Percentiles rank a stretch among this genome's conserved stretches.
Conservation (phyloP, 2,888 invertebrate species). For the Rhagonycha lutea region DNA sequence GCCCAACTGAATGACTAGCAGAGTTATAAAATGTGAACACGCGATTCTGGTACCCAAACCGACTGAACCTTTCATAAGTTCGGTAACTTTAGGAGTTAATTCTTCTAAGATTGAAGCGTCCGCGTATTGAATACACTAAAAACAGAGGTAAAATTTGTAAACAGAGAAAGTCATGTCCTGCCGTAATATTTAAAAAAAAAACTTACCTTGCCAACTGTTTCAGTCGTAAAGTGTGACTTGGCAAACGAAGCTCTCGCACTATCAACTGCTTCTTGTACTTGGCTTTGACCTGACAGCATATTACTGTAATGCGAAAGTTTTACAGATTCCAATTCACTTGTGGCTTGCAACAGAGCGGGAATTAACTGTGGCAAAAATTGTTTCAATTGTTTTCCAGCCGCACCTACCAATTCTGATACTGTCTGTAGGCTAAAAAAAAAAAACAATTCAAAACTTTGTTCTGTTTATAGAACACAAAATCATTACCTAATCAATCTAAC, state of each 20-base stretch:
- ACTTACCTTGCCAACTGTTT: constrained; percentile 78
- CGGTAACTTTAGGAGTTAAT: constrained; percentile 79
- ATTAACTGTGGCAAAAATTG: constrained; percentile 82
- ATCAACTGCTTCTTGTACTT: constrained; percentile 77
- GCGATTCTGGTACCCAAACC: constrained; percentile 85
- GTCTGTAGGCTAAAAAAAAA: constrained; percentile 70
- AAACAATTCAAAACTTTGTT: neutral
- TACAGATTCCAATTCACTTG: constrained; percentile 83
- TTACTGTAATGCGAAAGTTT: constrained; percentile 81
- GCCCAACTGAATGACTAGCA: constrained; percentile 61
- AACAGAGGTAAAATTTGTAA: neutral
- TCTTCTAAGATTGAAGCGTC: constrained; percentile 77
- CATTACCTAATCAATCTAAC: constrained; percentile 76
- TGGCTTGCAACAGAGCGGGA: constrained; percentile 82
- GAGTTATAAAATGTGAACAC: constrained; percentile 76
- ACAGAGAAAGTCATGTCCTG: no score
- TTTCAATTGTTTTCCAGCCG: constrained; percentile 77
- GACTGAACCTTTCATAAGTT: constrained; percentile 77
- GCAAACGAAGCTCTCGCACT: constrained; percentile 79
- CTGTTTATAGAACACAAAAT: neutral
- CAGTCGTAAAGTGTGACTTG: constrained; percentile 84
- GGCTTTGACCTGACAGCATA: constrained; percentile 66
- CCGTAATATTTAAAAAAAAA: neutral
- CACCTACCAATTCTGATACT: constrained; percentile 81
- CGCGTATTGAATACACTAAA: constrained; percentile 70